Conservation (phyloP, 2,113 vertebrate species). For the Neopipo cinnamomea region DNA sequence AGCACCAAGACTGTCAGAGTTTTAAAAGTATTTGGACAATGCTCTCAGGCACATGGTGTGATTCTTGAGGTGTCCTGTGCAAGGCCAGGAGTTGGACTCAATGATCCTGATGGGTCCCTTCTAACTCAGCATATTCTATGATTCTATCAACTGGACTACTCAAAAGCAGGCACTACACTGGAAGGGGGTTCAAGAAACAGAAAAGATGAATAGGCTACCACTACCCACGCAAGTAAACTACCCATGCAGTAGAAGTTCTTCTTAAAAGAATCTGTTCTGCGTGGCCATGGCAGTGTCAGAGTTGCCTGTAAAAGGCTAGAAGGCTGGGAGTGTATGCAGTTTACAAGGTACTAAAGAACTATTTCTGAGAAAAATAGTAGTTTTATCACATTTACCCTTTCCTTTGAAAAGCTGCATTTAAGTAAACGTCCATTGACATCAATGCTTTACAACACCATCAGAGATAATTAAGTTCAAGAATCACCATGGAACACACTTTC, state of each 20-base stretch:
- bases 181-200: not conserved
- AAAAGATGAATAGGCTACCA: not conserved
- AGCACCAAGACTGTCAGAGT: not conserved
- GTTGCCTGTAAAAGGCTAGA: not conserved
- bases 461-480: not conserved
- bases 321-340: not conserved
- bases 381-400: not conserved
- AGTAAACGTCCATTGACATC: not conserved
- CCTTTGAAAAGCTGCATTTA: not conserved
- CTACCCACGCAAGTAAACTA: not conserved
- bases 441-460: not conserved
- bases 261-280: not conserved
- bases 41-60: not conserved
- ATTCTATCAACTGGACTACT: not conserved
- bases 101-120: not conserved
- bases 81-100: not conserved
- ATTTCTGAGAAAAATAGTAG: not conserved
- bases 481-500: not conserved
- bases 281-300: accelerated
- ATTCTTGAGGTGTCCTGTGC: not conserved
- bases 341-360: not conserved
- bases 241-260: not conserved
- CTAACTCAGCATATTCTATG: not conserved
- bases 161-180: not conserved
- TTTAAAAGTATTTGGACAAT: not conserved